Evolutionary conservation across 2,797 vertebrate genomes (phyloP), one percentile per base, ranked within the genome.

Genomic region (Artibeus lituratus): DNA sequence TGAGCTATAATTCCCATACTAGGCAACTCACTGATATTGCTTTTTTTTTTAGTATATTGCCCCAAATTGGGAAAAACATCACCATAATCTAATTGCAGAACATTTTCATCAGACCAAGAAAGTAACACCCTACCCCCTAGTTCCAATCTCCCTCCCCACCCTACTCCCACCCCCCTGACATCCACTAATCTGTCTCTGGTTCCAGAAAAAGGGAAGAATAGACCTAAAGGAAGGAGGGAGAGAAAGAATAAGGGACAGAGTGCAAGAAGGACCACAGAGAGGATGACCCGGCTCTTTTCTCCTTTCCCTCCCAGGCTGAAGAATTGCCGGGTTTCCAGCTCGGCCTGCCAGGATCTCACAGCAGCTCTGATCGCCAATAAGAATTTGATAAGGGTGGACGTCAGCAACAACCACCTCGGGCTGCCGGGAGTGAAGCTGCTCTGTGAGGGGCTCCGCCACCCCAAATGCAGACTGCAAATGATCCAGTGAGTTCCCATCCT

Each of bases 381-480:
- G 39, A 70, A 84, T 8, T 14, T 97, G 7, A 51, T 67, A 5
- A 47, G 90, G 22, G 14, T 97, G 82, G 96, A 98, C 44, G 91
- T 98, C 5, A 97, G 97, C 0, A 18, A 86, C 32, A 98, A 98
- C 3, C 0, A 11, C 32, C 84, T 97, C 5, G 94, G 94, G 2
- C 77, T 74, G 2, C 16, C 11, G 0, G 96, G 96, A 0, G 0
- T 70, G 59, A 37, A 9, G 3, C 53, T 93, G 86, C 96, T 97
- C 0, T 94, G 94, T 0, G 18, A 55, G 53, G 96, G 95, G 1
- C 96, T 97, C 15, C 69, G 12, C 51, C 90, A 96, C 6, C 95
- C 95, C 72, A 7, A 53, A 0, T 97, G 97, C 93, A 8, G 69
- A 55, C 87, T 98, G 32, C 96, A 95, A 90, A 92, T 76, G 83